Evolutionary conservation across 2,888 invertebrate species (phyloP).

Genomic region (Trachelus iudaicus): DNA sequence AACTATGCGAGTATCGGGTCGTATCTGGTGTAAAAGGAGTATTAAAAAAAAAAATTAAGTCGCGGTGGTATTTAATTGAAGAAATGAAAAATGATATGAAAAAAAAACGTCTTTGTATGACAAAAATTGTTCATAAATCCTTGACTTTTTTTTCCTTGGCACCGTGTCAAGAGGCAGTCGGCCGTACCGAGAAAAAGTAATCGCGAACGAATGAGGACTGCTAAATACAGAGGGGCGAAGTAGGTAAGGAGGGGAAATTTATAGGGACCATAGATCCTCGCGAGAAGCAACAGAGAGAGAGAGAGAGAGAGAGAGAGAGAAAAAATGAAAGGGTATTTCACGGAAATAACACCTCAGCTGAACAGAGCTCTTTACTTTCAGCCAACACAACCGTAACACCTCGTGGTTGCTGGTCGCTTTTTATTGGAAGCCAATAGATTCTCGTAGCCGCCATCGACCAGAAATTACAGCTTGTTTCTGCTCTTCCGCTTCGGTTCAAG

Average conservation of each 20-base stretch:
- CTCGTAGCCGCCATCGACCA: background rate
- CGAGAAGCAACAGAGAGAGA: constrained; percentile 15
- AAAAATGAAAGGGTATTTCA: constrained; percentile 24
- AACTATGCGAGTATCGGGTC: background rate
- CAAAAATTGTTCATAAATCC: background rate
- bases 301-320: too few relatives aligned
- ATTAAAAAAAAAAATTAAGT: background rate
- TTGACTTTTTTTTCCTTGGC: background rate
- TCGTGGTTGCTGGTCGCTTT: constrained; percentile 16
- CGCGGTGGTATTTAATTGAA: background rate
- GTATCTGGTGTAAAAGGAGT: background rate
- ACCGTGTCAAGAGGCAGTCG: background rate
- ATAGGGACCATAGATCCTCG: constrained; percentile 36
- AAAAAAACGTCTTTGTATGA: background rate
- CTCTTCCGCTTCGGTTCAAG: background rate
- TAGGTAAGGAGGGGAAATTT: constrained; percentile 26
- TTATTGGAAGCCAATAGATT: constrained; percentile 31
- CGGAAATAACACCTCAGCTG: constrained; percentile 27
- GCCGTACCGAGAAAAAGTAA: background rate
- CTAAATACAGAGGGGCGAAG: constrained; percentile 9
- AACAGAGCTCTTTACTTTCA: constrained; percentile 26
- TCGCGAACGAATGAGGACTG: background rate
- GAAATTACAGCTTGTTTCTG: too few relatives aligned
- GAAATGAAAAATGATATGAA: background rate
- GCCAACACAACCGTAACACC: constrained; percentile 20